phyloP scores from a whole-genome alignment of 2,797 vertebrate species.

The Hydrophis major region DNA sequence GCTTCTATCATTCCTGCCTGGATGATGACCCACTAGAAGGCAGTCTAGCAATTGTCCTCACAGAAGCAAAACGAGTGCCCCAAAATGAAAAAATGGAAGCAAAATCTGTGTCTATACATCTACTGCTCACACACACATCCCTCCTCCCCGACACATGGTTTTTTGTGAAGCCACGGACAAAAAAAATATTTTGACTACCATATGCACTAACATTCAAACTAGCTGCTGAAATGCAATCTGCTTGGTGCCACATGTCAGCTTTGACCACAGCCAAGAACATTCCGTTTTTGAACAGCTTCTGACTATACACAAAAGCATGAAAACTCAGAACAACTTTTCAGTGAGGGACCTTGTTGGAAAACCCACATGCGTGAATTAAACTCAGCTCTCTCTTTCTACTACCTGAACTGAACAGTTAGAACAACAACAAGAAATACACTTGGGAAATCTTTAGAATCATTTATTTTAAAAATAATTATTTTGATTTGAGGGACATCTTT shows the following conservation, averaged over 20 bases:
- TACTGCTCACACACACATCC: not conserved
- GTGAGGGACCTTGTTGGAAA: slow-evolving; percentile 10
- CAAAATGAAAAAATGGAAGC: not conserved
- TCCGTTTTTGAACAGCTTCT: slow-evolving; percentile 41
- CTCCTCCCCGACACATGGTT: not conserved
- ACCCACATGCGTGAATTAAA: slow-evolving; percentile 11
- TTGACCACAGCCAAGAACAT: slow-evolving; percentile 50
- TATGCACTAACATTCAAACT: slow-evolving; percentile 53
- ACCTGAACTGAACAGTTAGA: not conserved
- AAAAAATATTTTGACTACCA: slow-evolving; percentile 40
- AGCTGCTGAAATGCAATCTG: slow-evolving; percentile 53
- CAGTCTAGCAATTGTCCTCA: not conserved
- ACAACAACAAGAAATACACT: not conserved
- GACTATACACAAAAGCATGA: slow-evolving; percentile 37
- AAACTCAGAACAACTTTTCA: slow-evolving; percentile 14
- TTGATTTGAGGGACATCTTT: not conserved
- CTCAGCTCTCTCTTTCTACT: not conserved
- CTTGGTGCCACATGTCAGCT: slow-evolving; percentile 51
- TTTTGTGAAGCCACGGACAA: slow-evolving; percentile 45
- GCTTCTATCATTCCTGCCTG: not conserved
- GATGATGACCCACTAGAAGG: not conserved
- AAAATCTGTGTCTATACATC: not conserved
- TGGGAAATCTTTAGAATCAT: not conserved
- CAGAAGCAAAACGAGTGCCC: not conserved
- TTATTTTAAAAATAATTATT: not conserved